Evolutionary conservation across 2,113 vertebrate species (phyloP), one percentile per base, ranked within the genome.

Genomic region (Motacilla alba): DNA sequence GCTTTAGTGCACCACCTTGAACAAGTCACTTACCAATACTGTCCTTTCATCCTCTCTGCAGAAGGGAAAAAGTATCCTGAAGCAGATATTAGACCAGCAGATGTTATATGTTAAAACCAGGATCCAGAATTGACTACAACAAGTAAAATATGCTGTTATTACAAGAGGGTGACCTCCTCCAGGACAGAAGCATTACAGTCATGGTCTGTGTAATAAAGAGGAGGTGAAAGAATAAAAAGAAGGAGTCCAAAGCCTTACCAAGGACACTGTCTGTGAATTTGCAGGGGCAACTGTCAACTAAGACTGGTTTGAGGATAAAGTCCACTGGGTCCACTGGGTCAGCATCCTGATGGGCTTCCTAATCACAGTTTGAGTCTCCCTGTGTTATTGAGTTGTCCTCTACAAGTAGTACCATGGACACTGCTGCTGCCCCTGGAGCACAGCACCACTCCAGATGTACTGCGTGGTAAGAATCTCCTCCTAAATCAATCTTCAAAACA

Each of bases 401-500:
- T 19, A 62, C 8, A 58, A 60, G 24, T 1, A 73, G 59, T 76
- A 21, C 35, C 20, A 23, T 2, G 21, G 59, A 69, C 47, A 33
- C 49, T 4, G 4, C 44, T 72, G 9, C 27, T 60, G 31, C 31
- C 85, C n/a, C 56, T 64, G 81, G 43, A 73, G 52, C 49, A 41
- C 24, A 76, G 53, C 44, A n/a, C 20, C 1, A 2, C 66, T 93
- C 73, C 60, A 78, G 83, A 75, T 87, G 69, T 11, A 8, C 81
- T 23, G 52, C 27, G 52, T 60, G 60, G 66, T 66, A 86, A 64
- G 44, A 94, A 13, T 22, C 44, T 87, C 23, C 72, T 79, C 53
- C 49, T 85, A 91, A 96, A 94, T 81, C 86, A 92, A 41, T 87
- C 56, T 92, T 87, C 53, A 56, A 68, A 93, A 87, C 24, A 41